Conservation (phyloP, 1,140 invertebrate species). For the Drepana arcuata region DNA sequence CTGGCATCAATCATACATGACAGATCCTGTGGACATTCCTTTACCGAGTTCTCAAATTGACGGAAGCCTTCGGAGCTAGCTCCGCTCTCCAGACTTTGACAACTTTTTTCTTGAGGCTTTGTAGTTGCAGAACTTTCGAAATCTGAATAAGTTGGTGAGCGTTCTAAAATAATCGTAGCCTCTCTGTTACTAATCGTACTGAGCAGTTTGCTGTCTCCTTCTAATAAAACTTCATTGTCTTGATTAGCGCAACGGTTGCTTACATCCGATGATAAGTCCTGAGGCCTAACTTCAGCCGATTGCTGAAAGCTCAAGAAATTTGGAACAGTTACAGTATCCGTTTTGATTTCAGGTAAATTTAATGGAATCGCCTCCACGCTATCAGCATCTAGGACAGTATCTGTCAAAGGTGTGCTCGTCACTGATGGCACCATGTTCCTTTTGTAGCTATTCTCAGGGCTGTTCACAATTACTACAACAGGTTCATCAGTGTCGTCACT, state of each 20-base stretch:
- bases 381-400: constrained; percentile 13
- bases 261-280: constrained; percentile 38
- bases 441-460: constrained; percentile 30
- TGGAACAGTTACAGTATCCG: constrained; percentile 18
- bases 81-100: constrained; percentile 36
- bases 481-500: constrained; percentile 16
- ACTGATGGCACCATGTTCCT: constrained; percentile 36
- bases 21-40: constrained; percentile 42
- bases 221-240: constrained; percentile 32
- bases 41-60: constrained; percentile 41
- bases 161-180: constrained; percentile 20
- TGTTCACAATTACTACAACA: constrained; percentile 7
- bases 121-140: constrained; percentile 41
- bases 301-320: constrained; percentile 45
- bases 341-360: constrained; percentile 20
- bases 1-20: constrained; percentile 46
- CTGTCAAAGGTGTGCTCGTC: constrained; percentile 43
- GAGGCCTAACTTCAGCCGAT: constrained; percentile 48
- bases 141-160: constrained; percentile 44
- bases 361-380: constrained; percentile 28
- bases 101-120: constrained; percentile 45
- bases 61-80: constrained; percentile 44
- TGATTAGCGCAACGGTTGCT: constrained; percentile 13
- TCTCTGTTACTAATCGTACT: constrained; percentile 34
- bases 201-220: constrained; percentile 39